Evolutionary conservation across 1,140 invertebrate genomes (phyloP), one percentile per base, ranked within the genome.

Genomic region (Scaptomyza montana): DNA sequence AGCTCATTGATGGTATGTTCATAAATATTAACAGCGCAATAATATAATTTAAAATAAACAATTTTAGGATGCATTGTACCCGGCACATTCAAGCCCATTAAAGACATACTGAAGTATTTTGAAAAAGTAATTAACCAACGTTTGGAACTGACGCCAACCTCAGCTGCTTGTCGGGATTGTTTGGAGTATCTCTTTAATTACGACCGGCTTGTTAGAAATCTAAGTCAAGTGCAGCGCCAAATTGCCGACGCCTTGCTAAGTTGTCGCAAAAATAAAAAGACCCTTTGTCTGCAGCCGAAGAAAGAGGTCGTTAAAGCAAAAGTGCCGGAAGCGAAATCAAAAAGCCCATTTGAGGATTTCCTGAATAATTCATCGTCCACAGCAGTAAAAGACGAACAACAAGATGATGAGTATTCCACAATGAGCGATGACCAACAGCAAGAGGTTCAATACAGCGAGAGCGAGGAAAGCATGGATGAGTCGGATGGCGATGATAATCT

Each of bases 41-140:
- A 47, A 41, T 53, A 55, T 8, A 41, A 54, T n/a, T 60, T 36
- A 68, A 50, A 7, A 2, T 10, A 10, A 46, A 7, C 4, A 30
- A 47, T 5, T 51, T 64, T 68, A 85, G 81, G 81, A 25, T 86
- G 81, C 54, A 86, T 86, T 10, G 81, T 86, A 25, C 81, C 81
- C 25, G 81, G 81, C 12, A 86, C 81, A 6, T 86, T 86, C n/a
- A 86, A 86, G 51, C 81, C 81, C 1, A 86, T 86, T 8, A 86
- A 86, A 50, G 81, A 87, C 50, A 86, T 86, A 39, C 25, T 86
- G 0, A 86, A 86, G 47, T 78, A 86, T 30, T 86, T 86, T 47
- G 81, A 86, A 28, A 86, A 82, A 49, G 80, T 86, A 8, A 86
- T 86, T 8, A 87, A 86, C 51, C 81, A 82, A 25, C 75, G 78